Evolutionary conservation across 1,140 invertebrate genomes (phyloP).

Genomic region (Muscidifurax raptorellus): DNA sequence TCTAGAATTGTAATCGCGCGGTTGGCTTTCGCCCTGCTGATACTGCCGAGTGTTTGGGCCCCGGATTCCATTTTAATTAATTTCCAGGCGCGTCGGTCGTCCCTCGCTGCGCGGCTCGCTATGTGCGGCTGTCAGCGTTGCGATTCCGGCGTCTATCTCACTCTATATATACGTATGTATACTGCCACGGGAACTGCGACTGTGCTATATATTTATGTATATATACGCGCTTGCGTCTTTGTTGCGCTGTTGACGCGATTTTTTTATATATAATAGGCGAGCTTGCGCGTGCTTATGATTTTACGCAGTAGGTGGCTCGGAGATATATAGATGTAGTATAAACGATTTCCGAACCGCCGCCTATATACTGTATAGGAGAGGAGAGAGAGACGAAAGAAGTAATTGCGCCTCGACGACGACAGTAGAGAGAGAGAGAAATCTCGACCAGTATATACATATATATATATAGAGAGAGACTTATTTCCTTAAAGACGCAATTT

Average conservation of each 20-base stretch:
- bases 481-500: constrained; percentile 41
- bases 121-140: neutral
- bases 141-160: neutral
- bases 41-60: constrained; percentile 48
- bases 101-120: constrained; percentile 7
- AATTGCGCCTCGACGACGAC: constrained; percentile 15
- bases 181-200: too few relatives aligned
- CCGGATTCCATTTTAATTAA: constrained; percentile 70
- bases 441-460: neutral
- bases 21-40: constrained; percentile 54
- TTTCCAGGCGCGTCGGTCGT: constrained; percentile 53
- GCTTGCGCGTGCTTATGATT: too few relatives aligned
- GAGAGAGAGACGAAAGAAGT: neutral
- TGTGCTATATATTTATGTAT: too few relatives aligned
- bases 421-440: too few relatives aligned
- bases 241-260: too few relatives aligned
- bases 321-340: too few relatives aligned
- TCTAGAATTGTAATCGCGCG: constrained; percentile 71
- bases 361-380: too few relatives aligned
- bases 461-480: too few relatives aligned
- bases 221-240: too few relatives aligned
- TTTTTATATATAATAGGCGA: too few relatives aligned
- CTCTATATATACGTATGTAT: neutral
- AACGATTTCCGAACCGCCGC: too few relatives aligned
- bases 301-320: too few relatives aligned